These are phyloP conservation scores for Druon quercuslanigerum DNA, from an alignment of 1,140 invertebrate species.

Conservation along the genomic window DNA sequence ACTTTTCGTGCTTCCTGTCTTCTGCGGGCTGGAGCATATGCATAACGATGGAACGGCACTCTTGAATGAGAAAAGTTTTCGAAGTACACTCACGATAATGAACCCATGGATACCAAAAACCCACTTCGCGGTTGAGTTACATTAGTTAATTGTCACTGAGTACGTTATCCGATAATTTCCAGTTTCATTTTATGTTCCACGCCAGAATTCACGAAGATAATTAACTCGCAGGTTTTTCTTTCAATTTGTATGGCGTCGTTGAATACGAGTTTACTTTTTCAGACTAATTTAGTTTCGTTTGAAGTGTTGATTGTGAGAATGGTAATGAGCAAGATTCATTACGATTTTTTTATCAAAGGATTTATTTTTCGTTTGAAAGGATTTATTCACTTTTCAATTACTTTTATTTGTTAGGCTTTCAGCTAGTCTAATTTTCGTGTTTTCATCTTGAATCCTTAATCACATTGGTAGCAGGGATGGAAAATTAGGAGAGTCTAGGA, in stretches of 20 bases:
- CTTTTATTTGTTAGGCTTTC: too few relatives aligned
- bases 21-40: conserved; percentile 5
- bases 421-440: not conserved
- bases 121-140: conserved; percentile 5
- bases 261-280: too few relatives aligned
- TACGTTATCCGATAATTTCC: conserved; percentile 16
- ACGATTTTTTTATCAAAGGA: not conserved
- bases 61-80: conserved; percentile 28
- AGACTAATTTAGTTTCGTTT: too few relatives aligned
- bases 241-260: not conserved
- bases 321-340: not conserved
- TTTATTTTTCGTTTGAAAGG: too few relatives aligned
- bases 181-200: not conserved
- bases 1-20: conserved; percentile 11
- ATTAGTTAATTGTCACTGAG: conserved; percentile 25
- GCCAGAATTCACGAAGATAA: conserved; percentile 20
- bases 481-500: conserved; percentile 9
- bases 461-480: not conserved
- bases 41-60: conserved; percentile 15
- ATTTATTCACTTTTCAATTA: too few relatives aligned
- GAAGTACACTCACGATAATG: conserved; percentile 25
- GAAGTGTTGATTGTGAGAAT: too few relatives aligned
- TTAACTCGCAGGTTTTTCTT: conserved; percentile 7
- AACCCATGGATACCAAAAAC: conserved; percentile 26
- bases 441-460: not conserved